These are phyloP conservation scores for Aphidius gifuensis DNA, from an alignment of 1,140 invertebrate species.

Conservation along the genomic window DNA sequence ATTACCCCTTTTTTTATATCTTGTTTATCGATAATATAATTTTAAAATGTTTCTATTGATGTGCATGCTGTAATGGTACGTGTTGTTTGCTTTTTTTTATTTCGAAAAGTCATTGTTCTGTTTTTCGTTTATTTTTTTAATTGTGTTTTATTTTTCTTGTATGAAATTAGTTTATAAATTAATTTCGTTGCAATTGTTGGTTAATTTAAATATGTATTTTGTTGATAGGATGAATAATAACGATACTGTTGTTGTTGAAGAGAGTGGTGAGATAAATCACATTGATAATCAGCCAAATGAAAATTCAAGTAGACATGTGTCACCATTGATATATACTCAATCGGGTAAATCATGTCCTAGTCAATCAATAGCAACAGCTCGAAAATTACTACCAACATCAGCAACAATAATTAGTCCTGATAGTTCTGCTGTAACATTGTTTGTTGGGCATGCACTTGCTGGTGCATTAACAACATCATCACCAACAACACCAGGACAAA, in stretches of 20 bases:
- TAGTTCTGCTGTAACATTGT: conserved; percentile 42
- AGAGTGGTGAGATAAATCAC: conserved; percentile 37
- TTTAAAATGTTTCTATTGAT: too few species aligned
- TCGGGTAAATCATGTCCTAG: conserved; percentile 43
- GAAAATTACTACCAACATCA: conserved; percentile 38
- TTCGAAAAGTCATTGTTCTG: too few species aligned
- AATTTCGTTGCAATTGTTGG: too few species aligned
- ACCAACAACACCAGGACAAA: conserved; percentile 37
- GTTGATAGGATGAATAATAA: conserved; percentile 43
- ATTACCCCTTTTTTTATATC: too few species aligned
- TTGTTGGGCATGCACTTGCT: conserved; percentile 46
- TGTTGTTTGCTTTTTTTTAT: too few species aligned
- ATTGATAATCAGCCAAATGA: conserved; percentile 32
- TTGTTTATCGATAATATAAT: too few species aligned
- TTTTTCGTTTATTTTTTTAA: too few species aligned
- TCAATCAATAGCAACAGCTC: conserved; percentile 39
- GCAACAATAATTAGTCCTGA: conserved; percentile 47
- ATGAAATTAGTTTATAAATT: too few species aligned
- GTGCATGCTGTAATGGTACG: too few species aligned
- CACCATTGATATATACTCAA: conserved; percentile 49
- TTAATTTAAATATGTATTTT: too few species aligned
- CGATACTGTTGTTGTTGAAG: conserved; percentile 42
- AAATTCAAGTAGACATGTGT: conserved; percentile 39
- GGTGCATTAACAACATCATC: conserved; percentile 29
- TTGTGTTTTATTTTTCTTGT: too few species aligned